These are phyloP conservation scores for Lateolabrax maculatus DNA, from an alignment of 2,797 vertebrate species.

Conservation along the genomic window DNA sequence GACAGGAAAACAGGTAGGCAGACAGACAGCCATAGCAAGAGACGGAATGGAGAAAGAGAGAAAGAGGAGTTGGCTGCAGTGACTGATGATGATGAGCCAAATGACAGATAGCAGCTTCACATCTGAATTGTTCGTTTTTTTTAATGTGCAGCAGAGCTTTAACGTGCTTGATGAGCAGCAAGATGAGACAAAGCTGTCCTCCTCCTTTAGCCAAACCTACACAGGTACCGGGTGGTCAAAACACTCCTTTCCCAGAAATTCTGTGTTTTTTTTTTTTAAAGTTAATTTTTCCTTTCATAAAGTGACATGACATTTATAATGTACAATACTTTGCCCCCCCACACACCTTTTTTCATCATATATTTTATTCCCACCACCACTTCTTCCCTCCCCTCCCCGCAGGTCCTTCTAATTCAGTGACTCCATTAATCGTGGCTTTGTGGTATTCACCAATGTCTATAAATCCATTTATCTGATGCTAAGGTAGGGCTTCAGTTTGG, in stretches of 20 bases:
- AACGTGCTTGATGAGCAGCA: constrained; percentile 27
- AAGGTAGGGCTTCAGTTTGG: constrained; percentile 87
- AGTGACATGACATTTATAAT: constrained; percentile 84
- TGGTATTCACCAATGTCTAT: constrained; percentile 97
- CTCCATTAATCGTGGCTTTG: constrained; percentile 94
- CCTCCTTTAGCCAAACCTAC: constrained; percentile 4
- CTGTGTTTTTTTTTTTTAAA: constrained; percentile 26
- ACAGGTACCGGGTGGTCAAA: neutral
- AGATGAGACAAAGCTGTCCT: constrained; percentile 12
- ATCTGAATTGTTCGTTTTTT: constrained; percentile 13
- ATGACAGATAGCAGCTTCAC: constrained; percentile 22
- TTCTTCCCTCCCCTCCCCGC: constrained; percentile 53
- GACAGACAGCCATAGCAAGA: constrained; percentile 35
- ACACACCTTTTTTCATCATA: constrained; percentile 53
- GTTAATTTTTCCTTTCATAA: constrained; percentile 52
- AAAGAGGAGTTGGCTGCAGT: constrained; percentile 23
- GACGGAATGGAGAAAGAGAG: constrained; percentile 38
- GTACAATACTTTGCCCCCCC: constrained; percentile 44
- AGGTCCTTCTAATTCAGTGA: constrained; percentile 90
- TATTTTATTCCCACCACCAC: constrained; percentile 46
- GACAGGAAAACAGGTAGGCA: constrained; percentile 59
- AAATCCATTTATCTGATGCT: constrained; percentile 95
- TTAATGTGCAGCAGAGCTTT: constrained; percentile 22
- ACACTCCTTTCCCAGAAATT: neutral
- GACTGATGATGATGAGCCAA: constrained; percentile 24